Conservation (phyloP, 2,113 vertebrate species). For the Halcyon senegalensis region DNA sequence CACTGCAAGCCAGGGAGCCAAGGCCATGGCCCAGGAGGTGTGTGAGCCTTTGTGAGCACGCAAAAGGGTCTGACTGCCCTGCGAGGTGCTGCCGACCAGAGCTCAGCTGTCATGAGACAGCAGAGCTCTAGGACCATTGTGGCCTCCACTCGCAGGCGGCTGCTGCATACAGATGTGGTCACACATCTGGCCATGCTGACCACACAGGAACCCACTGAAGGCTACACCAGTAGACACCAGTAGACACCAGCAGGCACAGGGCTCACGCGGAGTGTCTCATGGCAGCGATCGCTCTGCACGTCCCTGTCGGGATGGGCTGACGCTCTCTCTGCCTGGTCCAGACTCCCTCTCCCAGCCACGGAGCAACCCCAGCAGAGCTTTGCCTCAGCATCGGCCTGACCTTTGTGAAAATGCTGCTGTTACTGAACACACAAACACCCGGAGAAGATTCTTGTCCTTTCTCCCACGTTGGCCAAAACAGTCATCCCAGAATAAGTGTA, state of each 20-base stretch:
- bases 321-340: neutral
- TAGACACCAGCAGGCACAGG: neutral
- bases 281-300: too few species aligned
- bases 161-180: neutral
- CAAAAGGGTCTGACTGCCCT: neutral
- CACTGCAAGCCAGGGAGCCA: neutral
- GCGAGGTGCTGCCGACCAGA: neutral
- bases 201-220: neutral
- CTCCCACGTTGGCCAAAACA: neutral
- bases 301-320: neutral
- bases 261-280: neutral
- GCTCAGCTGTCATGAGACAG: fast-evolving
- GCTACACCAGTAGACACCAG: neutral
- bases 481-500: too few species aligned
- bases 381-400: neutral
- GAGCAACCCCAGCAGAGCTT: neutral
- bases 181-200: neutral
- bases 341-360: neutral
- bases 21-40: neutral
- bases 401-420: neutral
- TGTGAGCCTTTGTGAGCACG: neutral
- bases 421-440: neutral
- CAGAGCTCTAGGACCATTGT: neutral
- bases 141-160: neutral
- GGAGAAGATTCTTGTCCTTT: neutral